Evolutionary conservation across 2,888 invertebrate genomes (phyloP).

Genomic region (Agelastica alni): DNA sequence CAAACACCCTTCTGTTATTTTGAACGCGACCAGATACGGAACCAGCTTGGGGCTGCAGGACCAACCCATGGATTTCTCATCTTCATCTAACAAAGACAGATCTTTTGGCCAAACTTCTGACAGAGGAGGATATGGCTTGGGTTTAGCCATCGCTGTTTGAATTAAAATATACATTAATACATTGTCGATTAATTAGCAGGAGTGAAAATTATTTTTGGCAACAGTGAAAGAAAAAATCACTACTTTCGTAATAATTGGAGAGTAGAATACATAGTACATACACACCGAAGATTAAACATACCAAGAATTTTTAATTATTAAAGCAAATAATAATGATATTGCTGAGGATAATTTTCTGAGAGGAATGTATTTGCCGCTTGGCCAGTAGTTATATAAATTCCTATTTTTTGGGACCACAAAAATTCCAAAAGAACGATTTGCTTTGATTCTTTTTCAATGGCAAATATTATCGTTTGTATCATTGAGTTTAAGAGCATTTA

Average conservation of each 20-base stretch:
- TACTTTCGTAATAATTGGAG: too few species aligned
- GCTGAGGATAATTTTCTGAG: too few species aligned
- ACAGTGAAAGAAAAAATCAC: too few species aligned
- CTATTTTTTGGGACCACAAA: conserved; percentile 27
- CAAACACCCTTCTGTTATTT: conserved; percentile 53
- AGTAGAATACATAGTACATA: too few species aligned
- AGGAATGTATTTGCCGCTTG: too few species aligned
- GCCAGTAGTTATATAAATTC: background rate
- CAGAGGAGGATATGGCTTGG: conserved; percentile 42
- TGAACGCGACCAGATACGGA: conserved; percentile 41
- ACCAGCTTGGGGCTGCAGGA: conserved; percentile 46
- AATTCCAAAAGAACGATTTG: conserved; percentile 17
- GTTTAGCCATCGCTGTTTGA: conserved; percentile 50
- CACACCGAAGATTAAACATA: too few species aligned
- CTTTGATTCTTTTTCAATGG: background rate
- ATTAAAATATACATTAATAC: background rate
- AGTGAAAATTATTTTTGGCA: too few species aligned
- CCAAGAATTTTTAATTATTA: too few species aligned
- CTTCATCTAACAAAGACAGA: conserved; percentile 36
- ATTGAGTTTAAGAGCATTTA: background rate
- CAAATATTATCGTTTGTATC: background rate
- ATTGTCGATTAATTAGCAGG: too few species aligned
- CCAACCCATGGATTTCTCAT: conserved; percentile 55
- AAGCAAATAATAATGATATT: too few species aligned
- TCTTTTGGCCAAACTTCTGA: conserved; percentile 29